Conservation (phyloP, 2,797 vertebrate genomes). For the Epinephelus coioides region DNA sequence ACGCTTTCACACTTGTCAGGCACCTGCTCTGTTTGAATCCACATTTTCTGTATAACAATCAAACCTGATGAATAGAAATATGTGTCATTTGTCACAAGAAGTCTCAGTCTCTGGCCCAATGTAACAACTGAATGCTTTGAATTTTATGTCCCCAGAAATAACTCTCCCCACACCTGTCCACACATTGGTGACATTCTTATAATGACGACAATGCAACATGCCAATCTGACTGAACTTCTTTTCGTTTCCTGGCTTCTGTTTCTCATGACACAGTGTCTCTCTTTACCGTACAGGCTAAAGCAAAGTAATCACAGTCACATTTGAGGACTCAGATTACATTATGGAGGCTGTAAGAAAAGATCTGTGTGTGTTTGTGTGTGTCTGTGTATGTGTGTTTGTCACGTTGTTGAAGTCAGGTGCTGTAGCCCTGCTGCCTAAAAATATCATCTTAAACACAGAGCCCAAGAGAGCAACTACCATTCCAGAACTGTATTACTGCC, state of each 20-base stretch:
- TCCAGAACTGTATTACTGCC: slow-evolving; percentile 48
- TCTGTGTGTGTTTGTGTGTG: background rate
- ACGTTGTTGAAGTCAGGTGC: slow-evolving; percentile 72
- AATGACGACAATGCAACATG: slow-evolving; percentile 16
- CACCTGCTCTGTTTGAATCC: slow-evolving; percentile 3
- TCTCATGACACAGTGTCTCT: slow-evolving; percentile 30
- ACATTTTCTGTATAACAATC: slow-evolving; percentile 10
- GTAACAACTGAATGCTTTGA: slow-evolving; percentile 10
- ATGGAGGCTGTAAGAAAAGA: slow-evolving; percentile 23
- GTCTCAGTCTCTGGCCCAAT: background rate
- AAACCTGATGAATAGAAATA: slow-evolving; percentile 20
- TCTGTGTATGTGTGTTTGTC: slow-evolving; percentile 24
- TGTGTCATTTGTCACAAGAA: slow-evolving; percentile 7
- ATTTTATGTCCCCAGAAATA: slow-evolving; percentile 60
- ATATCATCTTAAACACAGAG: slow-evolving; percentile 79
- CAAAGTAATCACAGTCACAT: slow-evolving; percentile 61
- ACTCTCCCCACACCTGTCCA: slow-evolving; percentile 51
- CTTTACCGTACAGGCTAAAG: background rate
- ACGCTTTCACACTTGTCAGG: background rate
- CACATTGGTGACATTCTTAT: slow-evolving; percentile 39
- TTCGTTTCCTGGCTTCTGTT: background rate
- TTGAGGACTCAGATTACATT: slow-evolving; percentile 57
- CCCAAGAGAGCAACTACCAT: slow-evolving; percentile 60
- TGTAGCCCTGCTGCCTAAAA: slow-evolving; percentile 79
- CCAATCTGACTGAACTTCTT: background rate